Base-by-base conservation (phyloP, 2,797 vertebrate genomes). In the Oryzias sinensis region DNA sequence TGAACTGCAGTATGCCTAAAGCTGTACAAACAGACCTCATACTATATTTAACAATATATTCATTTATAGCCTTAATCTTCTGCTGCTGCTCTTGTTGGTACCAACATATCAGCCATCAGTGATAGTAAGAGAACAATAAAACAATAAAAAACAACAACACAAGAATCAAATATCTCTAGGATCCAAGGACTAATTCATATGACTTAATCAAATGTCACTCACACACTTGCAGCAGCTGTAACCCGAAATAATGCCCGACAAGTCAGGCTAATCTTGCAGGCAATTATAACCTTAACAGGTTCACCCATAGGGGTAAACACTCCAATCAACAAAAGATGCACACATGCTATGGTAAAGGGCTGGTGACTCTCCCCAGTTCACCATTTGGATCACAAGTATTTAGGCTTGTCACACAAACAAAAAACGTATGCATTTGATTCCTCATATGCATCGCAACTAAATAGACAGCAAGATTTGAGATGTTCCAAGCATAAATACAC, bases 171-270 rank as follows among this genome's bases (percentile, higher is more conserved):
- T 14, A 6, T 24, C 25, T 20, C 8, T 4, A 5, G 16, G 13
- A 40, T 54, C 45, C 17, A 5, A 48, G 5, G 9, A 25, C 14
- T 24, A 43, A 6, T 33, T 7, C 17, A 25, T 48, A 27, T 48
- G 14, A 44, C 53, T 57, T 14, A 53, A 53, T 53, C 33, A 43
- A 24, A n/a, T 4, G 4, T 40, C 53, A 43, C 49, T 52, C 13
- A 52, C 14, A 47, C 43, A 9, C 20, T 52, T 44, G 37, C 43
- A 43, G 7, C 4, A 5, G 46, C 42, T 6, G 0, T 51, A 46
- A 29, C 43, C 52, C n/a, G 29, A 54, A 59, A 43, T 55, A 67
- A 60, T 14, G 24, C 52, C 54, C 46, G 22, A 58, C 14, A 43
- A 56, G 7, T 41, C 5, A 25, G 46, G 18, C 47, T 54, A 69